Evolutionary conservation across 1,140 invertebrate species (phyloP).

Genomic region (Ips typographus): DNA sequence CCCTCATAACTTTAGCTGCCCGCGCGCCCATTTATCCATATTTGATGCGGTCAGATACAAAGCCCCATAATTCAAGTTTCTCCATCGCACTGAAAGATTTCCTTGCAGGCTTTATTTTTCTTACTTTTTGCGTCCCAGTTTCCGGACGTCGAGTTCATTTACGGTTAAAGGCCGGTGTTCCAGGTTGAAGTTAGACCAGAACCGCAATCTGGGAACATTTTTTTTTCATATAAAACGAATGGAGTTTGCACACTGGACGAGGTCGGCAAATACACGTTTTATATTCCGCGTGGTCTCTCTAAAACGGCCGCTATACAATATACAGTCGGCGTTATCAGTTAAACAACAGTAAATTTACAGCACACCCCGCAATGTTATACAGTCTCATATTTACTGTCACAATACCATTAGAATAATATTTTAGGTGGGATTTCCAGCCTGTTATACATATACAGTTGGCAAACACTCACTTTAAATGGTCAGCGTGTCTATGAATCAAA

Average conservation of each 20-base stretch:
- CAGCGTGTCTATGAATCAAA: too few species aligned
- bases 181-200: too few species aligned
- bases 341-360: conserved; percentile 7
- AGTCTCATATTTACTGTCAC: conserved; percentile 3
- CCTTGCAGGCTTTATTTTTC: conserved; percentile 11
- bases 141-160: conserved; percentile 4
- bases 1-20: conserved; percentile 41
- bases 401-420: conserved; percentile 6
- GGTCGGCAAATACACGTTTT: not conserved
- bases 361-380: conserved; percentile 1
- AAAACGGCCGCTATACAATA: not conserved
- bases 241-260: too few species aligned
- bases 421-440: conserved; percentile 1
- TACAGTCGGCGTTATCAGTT: conserved; percentile 2
- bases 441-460: too few species aligned
- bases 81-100: conserved; percentile 22
- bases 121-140: conserved; percentile 12
- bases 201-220: too few species aligned
- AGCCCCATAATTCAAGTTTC: conserved; percentile 34
- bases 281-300: not conserved
- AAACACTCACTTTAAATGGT: too few species aligned
- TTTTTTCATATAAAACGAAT: too few species aligned
- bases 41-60: conserved; percentile 41
- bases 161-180: not conserved
- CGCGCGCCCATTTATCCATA: conserved; percentile 42